phyloP scores from a whole-genome alignment of 2,888 invertebrate species.

The Hyposoter dolosus region DNA sequence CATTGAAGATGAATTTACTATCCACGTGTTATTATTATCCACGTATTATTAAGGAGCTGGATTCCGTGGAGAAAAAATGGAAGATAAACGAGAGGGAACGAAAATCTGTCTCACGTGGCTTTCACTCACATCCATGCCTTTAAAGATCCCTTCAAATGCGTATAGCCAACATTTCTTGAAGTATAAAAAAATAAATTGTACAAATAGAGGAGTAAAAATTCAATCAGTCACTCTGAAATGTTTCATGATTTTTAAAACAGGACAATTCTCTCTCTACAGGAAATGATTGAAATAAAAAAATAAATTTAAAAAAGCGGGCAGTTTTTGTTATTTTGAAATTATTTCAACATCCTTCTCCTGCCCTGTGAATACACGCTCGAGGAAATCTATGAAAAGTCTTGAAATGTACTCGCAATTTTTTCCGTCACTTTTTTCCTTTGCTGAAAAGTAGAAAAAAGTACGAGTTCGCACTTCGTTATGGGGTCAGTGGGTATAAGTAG shows the following conservation, averaged over 20 bases:
- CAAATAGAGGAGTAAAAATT: background rate
- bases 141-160: background rate
- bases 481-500: constrained; percentile 21
- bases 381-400: constrained; percentile 14
- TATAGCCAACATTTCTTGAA: background rate
- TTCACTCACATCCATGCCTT: constrained; percentile 1
- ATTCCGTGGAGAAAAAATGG: constrained; percentile 21
- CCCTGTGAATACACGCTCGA: background rate
- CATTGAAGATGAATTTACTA: constrained; percentile 16
- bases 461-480: constrained; percentile 17
- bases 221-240: background rate
- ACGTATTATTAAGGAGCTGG: constrained; percentile 10
- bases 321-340: background rate
- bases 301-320: background rate
- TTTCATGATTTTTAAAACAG: background rate
- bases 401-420: constrained; percentile 4
- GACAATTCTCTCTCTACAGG: background rate
- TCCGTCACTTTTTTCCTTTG: constrained; percentile 6
- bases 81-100: background rate
- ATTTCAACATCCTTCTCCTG: background rate
- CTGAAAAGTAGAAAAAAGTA: constrained; percentile 8
- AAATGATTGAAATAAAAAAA: background rate
- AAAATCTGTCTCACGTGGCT: constrained; percentile 6
- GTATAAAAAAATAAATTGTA: background rate
- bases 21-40: background rate